Base-by-base conservation (phyloP, 2,888 invertebrate genomes). In the Neoaliturus tenellus region DNA sequence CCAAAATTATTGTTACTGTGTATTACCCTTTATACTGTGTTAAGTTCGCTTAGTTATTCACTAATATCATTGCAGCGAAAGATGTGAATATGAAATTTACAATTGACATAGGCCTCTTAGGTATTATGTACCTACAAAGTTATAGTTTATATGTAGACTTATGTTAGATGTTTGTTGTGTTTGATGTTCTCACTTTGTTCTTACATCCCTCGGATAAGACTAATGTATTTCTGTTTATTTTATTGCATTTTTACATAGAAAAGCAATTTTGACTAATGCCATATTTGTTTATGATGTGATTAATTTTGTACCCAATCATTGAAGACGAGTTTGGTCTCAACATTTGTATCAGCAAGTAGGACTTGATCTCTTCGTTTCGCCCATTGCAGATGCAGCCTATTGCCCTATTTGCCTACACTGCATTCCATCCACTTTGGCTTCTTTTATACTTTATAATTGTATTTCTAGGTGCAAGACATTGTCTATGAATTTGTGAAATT, bases 371-470 rank as follows among this genome's bases (percentile, higher is more conserved):
- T 44, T 1, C n/a, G 51, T 78, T 55, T 55, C 28, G 5, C 44
- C 41, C 35, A 23, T 23, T 55, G 51, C 78, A 78, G 55, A 23
- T 33, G 78, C 20, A 75, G 20, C 78, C 78, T 78, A 78, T 78
- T 78, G 51, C 55, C 78, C 78, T 78, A 78, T 78, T 78, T 78
- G 78, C 78, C 78, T 78, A 78, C 78, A 12, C 14, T 31, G 25
- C 41, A 75, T 75, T 75, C 69, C 69, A 69, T 69, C 69, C 69
- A 69, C 20, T 20, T 39, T 67, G n/a, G 39, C 39, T 69, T 39
- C 23, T 69, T 39, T 67, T 35, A 31, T 67, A n/a, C 67, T 67
- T 1, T 62, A 17, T 62, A 62, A 8, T 62, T 4, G 28, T 62
- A 17, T 62, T 62, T 62, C 6, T 62, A 62, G 62, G 25, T 58